Base-by-base conservation (phyloP, 2,888 invertebrate species). In the Leptopilina myrica region DNA sequence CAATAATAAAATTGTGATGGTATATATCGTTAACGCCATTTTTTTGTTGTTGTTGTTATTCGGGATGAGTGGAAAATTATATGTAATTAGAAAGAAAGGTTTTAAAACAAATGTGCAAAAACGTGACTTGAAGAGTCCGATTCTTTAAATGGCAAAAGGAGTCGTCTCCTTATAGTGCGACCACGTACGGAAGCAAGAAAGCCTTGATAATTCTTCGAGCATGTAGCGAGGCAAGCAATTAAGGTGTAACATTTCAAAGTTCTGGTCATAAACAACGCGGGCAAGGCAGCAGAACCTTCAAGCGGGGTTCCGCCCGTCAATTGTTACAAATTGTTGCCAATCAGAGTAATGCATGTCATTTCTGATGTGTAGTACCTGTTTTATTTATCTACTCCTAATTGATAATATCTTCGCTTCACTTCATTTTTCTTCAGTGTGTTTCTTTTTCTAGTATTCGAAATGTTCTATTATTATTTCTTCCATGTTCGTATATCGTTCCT, bases 271-370 rank as follows among this genome's bases (percentile, higher is more conserved):
- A 90, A 91, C 89, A 90, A 88, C 88, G 84, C 87, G 88, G 86
- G 88, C 86, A 89, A 89, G 89, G 89, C 88, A 90, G 90, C 89
- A 90, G 89, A 91, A 90, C 90, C 89, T 88, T 82, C 87, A 85
- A 83, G 83, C 59, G 64, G 77, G 85, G 89, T 88, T 87, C 89
- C 90, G 89, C 90, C 90, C 90, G 90, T 90, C 90, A 90, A 90
- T 91, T 91, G 90, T 90, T 90, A 90, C 90, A 90, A 89, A 90
- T 90, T 90, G 90, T 90, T 90, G 83, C 90, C 89, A 91, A 91
- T 90, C 90, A 89, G 87, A 86, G 88, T 88, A 88, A 88, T 87
- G 86, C 86, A 86, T 87, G 87, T 88, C 87, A 88, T 88, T 73
- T 56, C 56, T 73, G 73, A 82, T 83, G 81, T 83, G 81, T 78